Percentiles rank a stretch among this genome's conserved stretches.
Conservation (phyloP, 2,113 vertebrate species). For the Connochaetes taurinus region DNA sequence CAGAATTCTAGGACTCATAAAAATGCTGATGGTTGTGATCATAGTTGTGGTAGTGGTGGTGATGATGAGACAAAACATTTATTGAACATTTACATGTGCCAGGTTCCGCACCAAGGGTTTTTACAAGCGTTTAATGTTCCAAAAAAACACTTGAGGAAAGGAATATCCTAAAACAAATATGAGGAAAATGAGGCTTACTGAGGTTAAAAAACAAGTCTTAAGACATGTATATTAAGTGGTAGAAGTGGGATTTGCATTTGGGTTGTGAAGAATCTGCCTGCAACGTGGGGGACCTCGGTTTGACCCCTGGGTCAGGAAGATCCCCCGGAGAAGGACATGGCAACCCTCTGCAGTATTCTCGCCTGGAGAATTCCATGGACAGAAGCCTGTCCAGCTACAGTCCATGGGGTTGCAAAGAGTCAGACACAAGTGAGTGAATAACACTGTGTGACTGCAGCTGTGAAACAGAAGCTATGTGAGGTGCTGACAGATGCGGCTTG, state of each 20-base stretch:
- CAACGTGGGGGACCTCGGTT: accelerated
- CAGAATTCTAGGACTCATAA: neutral
- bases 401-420: neutral
- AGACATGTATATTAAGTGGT: neutral
- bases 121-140: neutral
- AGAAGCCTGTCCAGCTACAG: neutral
- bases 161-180: neutral
- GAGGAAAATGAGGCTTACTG: neutral
- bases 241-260: neutral
- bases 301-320: neutral
- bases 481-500: accelerated
- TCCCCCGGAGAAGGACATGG: neutral
- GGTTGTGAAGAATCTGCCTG: neutral
- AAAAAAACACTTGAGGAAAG: neutral
- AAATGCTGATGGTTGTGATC: neutral
- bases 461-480: neutral
- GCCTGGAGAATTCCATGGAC: neutral
- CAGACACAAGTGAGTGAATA: neutral
- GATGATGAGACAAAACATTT: neutral
- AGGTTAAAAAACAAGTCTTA: neutral
- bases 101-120: neutral
- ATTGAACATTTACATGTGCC: neutral
- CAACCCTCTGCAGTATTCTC: neutral
- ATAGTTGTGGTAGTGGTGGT: neutral
- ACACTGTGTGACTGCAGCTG: neutral